Evolutionary conservation across 2,797 vertebrate species (phyloP).

Genomic region (Urosaurus nigricauda): DNA sequence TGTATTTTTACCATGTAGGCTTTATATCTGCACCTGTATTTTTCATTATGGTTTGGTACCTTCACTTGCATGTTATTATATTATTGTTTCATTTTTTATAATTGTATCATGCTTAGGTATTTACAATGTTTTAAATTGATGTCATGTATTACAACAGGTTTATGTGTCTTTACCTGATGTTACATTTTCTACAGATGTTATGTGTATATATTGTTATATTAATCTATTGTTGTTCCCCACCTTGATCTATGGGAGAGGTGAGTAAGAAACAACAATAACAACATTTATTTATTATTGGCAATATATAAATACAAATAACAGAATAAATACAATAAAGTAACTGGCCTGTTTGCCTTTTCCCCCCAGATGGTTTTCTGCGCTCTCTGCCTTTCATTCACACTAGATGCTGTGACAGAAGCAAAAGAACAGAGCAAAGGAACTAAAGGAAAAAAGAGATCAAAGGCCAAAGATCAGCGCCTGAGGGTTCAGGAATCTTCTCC

Average conservation of each 20-base stretch:
- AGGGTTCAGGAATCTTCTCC: constrained; percentile 69
- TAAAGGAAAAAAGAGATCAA: constrained; percentile 75
- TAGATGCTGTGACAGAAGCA: constrained; percentile 56
- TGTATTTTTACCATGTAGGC: neutral
- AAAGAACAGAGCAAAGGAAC: constrained; percentile 70
- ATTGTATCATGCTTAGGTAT: no score
- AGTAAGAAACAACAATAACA: no score
- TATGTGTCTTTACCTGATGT: no score
- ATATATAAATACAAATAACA: neutral
- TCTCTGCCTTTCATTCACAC: constrained; percentile 74
- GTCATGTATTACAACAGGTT: no score
- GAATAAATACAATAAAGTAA: neutral
- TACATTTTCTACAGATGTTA: no score
- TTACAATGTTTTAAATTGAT: neutral
- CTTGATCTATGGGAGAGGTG: no score
- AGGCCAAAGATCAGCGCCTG: constrained; percentile 58
- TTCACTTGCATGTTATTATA: neutral
- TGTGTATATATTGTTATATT: no score
- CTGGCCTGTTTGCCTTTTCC: constrained; percentile 23
- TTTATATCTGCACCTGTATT: neutral
- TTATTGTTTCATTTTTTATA: neutral
- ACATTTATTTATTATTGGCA: neutral
- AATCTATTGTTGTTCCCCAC: no score
- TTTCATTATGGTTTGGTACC: neutral
- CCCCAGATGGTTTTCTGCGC: constrained; percentile 77